Evolutionary conservation across 1,140 invertebrate genomes (phyloP).

Genomic region (Brachionus manjavacas): DNA sequence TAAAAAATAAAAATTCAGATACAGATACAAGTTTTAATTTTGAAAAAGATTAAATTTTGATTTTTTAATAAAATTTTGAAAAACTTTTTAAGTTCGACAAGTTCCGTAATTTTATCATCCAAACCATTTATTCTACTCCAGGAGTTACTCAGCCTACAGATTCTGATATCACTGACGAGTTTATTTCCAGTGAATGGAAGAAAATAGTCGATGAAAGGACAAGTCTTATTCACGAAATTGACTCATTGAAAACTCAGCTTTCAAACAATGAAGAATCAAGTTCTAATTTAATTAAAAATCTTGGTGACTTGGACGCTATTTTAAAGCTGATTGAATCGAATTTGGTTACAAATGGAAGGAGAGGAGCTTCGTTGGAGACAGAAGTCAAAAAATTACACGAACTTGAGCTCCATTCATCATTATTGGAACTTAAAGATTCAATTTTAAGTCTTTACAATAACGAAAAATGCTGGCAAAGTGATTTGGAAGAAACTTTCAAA

Average conservation of each 20-base stretch:
- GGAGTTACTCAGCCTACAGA: constrained; percentile 49
- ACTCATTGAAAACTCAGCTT: not conserved
- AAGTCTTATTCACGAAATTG: not conserved
- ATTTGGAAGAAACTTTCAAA: not conserved
- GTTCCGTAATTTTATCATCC: constrained; percentile 51
- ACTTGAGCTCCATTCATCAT: not conserved
- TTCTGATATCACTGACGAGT: constrained; percentile 47
- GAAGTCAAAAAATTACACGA: not conserved
- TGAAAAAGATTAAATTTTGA: no score
- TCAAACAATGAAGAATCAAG: not conserved
- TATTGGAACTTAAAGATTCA: not conserved
- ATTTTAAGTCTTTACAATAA: not conserved
- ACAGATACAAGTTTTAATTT: not conserved
- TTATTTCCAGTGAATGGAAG: constrained; percentile 47
- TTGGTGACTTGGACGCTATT: not conserved
- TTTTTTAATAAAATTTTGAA: constrained; percentile 2
- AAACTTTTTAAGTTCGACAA: constrained; percentile 51
- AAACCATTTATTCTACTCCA: constrained; percentile 53
- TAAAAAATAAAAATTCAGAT: no score
- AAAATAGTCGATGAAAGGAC: constrained; percentile 47
- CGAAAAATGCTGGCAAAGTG: not conserved
- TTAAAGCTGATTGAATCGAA: not conserved
- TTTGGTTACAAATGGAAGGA: not conserved
- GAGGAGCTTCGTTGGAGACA: not conserved
- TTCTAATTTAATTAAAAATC: not conserved